A percentile compares a stretch with the other conserved stretches of the same genome.
Conservation (phyloP, 2,888 invertebrate species). For the Phytoseiulus persimilis region DNA sequence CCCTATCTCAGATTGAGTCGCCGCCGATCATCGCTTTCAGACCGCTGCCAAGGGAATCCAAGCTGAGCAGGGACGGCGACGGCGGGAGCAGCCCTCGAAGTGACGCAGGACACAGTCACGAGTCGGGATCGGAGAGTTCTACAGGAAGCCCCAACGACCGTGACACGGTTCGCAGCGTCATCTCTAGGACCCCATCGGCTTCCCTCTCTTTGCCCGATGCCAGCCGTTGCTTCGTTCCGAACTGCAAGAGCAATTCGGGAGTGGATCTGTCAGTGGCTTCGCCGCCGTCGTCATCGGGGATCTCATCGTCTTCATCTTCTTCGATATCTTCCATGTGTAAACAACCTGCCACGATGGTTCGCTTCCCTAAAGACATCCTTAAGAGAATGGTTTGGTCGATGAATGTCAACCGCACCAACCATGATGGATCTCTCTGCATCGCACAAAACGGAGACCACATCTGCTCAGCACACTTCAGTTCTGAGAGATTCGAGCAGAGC, state of each 20-base stretch:
- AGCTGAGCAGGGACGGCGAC: slow-evolving; percentile 29
- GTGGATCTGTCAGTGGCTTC: background rate
- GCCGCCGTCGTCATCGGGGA: slow-evolving; percentile 14
- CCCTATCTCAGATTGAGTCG: slow-evolving; percentile 22
- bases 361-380: slow-evolving; percentile 19
- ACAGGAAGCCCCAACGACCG: slow-evolving; percentile 7
- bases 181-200: slow-evolving; percentile 10
- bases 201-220: slow-evolving; percentile 17
- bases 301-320: background rate
- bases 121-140: slow-evolving; percentile 28
- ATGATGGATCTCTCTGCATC: slow-evolving; percentile 31
- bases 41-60: slow-evolving; percentile 13
- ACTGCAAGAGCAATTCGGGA: background rate
- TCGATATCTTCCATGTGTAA: background rate
- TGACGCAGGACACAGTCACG: slow-evolving; percentile 20
- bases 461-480: slow-evolving; percentile 17
- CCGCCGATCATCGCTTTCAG: slow-evolving; percentile 20
- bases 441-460: slow-evolving; percentile 25
- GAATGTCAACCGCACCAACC: slow-evolving; percentile 10
- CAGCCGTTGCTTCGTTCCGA: slow-evolving; percentile 14
- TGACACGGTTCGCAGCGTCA: background rate
- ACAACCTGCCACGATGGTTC: background rate
- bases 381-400: slow-evolving; percentile 33
- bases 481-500: background rate
- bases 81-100: background rate